Base-by-base conservation (phyloP, 2,888 invertebrate genomes). In the Ennomos fuscantarius region DNA sequence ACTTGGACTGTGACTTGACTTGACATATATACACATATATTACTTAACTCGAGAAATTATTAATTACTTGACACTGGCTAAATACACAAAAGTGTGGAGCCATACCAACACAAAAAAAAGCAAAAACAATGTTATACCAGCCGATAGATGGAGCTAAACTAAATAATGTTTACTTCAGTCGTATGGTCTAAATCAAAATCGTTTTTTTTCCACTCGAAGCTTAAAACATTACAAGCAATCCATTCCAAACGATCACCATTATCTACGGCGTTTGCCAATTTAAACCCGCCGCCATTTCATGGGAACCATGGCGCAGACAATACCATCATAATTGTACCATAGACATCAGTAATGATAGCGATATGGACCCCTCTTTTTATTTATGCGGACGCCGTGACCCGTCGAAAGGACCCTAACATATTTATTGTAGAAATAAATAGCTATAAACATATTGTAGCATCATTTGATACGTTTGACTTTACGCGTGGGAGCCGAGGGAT, bases 291-390 rank as follows among this genome's bases (percentile, higher is more conserved):
- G 51, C 62, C 42, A 51, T 55, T 87, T 91, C 90, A 92, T 92
- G 92, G 90, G 92, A 92, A 91, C 84, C 73, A 70, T 78, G 74
- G 62, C 68, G 71, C 71, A 81, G 77, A 92, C 92, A 92, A 92
- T 89, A 80, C 69, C 60, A 73, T 82, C 81, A 88, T 91, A 92
- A 92, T 92, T 92, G 91, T 81, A 84, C 87, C 89, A 89, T 78
- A 86, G 86, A 81, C 83, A 86, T 86, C 86, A 83, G 85, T 82
- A 86, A 87, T 85, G 85, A 84, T 81, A 77, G 47, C 46, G 54
- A 79, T 62, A 68, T 73, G 70, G 68, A 72, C 74, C 79, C 82
- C 77, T 81, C 74, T 71, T 72, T 68, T 72, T 72, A 87, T 89
- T 88, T 86, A 89, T 87, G 79, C 72, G 79, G 73, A 72, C 74